Percentiles rank a stretch among this genome's conserved stretches.
These are phyloP conservation scores for Bibio marci DNA, from an alignment of 2,888 invertebrate species.

Conservation along the genomic window DNA sequence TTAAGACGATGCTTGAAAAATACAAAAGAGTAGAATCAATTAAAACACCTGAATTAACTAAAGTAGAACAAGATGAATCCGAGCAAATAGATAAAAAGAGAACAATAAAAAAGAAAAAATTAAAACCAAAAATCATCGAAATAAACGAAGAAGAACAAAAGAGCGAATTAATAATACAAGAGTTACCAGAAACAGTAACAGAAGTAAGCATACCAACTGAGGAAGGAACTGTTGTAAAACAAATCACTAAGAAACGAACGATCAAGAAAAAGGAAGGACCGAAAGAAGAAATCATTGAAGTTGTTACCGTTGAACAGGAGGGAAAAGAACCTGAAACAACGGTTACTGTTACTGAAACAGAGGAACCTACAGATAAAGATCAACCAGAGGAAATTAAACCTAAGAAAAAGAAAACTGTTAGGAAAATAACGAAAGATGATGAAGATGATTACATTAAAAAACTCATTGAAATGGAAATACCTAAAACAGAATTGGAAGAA, in stretches of 20 bases:
- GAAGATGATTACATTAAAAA: constrained; percentile 19
- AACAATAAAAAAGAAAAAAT: constrained; percentile 5
- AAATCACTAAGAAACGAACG: constrained; percentile 22
- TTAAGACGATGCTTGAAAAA: too few relatives aligned
- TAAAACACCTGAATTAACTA: constrained; percentile 14
- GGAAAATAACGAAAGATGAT: constrained; percentile 14
- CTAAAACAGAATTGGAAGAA: constrained; percentile 10
- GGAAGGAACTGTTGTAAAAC: constrained; percentile 16
- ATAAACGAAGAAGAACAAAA: constrained; percentile 13
- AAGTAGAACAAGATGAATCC: constrained; percentile 16
- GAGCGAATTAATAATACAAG: constrained; percentile 11
- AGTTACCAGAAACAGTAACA: constrained; percentile 15
- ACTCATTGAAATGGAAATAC: constrained; percentile 24
- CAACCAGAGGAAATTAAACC: constrained; percentile 7
- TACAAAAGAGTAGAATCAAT: too few relatives aligned
- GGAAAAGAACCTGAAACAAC: constrained; percentile 29
- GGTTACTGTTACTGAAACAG: constrained; percentile 21
- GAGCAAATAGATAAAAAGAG: not conserved
- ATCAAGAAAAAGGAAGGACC: constrained; percentile 27
- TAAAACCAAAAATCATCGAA: constrained; percentile 10
- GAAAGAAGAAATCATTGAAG: constrained; percentile 29
- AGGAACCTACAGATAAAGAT: constrained; percentile 17
- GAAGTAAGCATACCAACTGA: constrained; percentile 6
- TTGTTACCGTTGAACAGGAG: constrained; percentile 24
- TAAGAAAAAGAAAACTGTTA: constrained; percentile 5